phyloP scores from a whole-genome alignment of 1,140 invertebrate genomes.

The Bacillus rossius region DNA sequence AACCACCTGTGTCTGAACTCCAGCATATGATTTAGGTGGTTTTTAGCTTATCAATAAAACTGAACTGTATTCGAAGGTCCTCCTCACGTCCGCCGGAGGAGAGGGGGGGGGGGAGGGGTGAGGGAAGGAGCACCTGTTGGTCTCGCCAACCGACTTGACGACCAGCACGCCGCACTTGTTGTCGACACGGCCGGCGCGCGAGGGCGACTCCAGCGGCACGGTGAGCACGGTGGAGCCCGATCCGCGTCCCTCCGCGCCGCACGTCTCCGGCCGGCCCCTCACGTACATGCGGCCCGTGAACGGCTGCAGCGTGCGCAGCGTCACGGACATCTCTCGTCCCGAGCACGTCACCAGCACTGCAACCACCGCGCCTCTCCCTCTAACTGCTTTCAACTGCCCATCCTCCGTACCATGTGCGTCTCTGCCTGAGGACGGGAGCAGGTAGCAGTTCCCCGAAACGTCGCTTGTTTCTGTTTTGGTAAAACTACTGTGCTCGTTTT shows the following conservation, averaged over 20 bases:
- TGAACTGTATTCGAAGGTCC: too few relatives aligned
- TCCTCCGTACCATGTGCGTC: too few relatives aligned
- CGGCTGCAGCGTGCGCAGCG: constrained; percentile 43
- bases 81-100: too few relatives aligned
- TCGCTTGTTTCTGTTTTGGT: too few relatives aligned
- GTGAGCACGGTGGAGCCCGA: constrained; percentile 40
- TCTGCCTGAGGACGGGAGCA: too few relatives aligned
- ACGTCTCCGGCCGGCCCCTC: constrained; percentile 40
- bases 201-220: constrained; percentile 31
- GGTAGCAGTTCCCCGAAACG: too few relatives aligned
- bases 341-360: constrained; percentile 48
- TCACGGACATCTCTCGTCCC: constrained; percentile 42
- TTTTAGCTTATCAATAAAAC: too few relatives aligned
- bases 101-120: too few relatives aligned
- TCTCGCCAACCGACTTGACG: constrained; percentile 8
- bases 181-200: constrained; percentile 12
- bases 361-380: constrained; percentile 17
- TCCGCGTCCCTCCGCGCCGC: constrained; percentile 42
- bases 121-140: constrained; percentile 30
- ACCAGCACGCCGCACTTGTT: constrained; percentile 15
- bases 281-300: constrained; percentile 49
- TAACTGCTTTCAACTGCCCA: too few relatives aligned
- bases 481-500: too few relatives aligned
- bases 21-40: too few relatives aligned
- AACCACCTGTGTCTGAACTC: too few relatives aligned